phyloP scores from a whole-genome alignment of 2,113 vertebrate species.

The Raja brachyura region DNA sequence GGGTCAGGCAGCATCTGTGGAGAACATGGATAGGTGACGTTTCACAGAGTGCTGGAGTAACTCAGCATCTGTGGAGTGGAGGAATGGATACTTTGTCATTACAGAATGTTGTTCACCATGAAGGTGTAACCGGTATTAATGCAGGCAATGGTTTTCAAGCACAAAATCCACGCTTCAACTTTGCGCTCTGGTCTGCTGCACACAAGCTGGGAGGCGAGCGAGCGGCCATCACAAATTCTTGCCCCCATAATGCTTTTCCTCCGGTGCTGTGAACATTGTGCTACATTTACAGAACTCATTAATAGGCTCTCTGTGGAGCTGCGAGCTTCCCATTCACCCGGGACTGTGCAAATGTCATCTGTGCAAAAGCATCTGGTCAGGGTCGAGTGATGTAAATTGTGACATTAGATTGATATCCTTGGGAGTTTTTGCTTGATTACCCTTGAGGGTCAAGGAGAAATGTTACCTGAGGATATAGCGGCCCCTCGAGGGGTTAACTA shows the following conservation, averaged over 20 bases:
- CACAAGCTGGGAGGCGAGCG: background rate
- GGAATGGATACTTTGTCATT: background rate
- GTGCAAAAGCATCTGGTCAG: constrained; percentile 7
- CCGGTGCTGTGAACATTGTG: constrained; percentile 16
- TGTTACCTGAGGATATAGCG: background rate
- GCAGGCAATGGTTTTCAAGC: background rate
- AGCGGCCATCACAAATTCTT: background rate
- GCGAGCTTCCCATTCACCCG: background rate
- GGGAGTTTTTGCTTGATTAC: constrained; percentile 33
- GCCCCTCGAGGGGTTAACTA: background rate
- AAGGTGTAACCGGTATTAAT: background rate
- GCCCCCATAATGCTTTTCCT: constrained; percentile 29
- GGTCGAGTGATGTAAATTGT: constrained; percentile 32
- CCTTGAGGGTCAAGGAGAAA: constrained; percentile 23
- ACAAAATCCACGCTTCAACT: constrained; percentile 20
- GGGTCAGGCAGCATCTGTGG: too few species aligned
- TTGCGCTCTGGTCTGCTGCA: constrained; percentile 29
- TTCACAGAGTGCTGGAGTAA: too few species aligned
- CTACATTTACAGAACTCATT: constrained; percentile 36
- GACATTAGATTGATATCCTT: constrained; percentile 33
- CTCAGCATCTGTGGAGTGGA: background rate
- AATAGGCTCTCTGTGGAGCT: background rate
- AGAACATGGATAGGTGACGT: too few species aligned
- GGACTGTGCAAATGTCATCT: constrained; percentile 35
- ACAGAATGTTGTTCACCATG: background rate